Evolutionary conservation across 2,888 invertebrate genomes (phyloP), one percentile per base, ranked within the genome.

Genomic region (Heliconius aoede): DNA sequence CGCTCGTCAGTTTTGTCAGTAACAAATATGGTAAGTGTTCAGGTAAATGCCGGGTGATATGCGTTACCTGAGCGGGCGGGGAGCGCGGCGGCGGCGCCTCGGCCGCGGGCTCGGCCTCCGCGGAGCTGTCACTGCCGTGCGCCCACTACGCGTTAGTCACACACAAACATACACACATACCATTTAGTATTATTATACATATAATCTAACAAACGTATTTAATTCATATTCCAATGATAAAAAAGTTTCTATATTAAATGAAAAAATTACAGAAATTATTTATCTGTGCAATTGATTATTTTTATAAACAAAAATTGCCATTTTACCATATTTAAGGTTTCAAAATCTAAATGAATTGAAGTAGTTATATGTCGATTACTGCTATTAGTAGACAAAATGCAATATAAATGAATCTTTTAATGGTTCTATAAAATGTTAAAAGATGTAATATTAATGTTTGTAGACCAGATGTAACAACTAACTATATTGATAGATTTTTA

Each of bases 121-220:
- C 82, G 30, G 92, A 91, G 76, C 91, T 87, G 88, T 92, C 92
- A 87, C 92, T 91, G 84, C 88, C 90, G 91, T 91, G 84, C 77
- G 81, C 80, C 79, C 80, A 81, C 79, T 71, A 62, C 67, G 26
- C 15, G 81, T 80, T 80, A 81, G 81, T 82, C 68, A 80, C 80
- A 77, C 73, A 79, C 78, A 82, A 58, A 78, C 72, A 78, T 51
- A 76, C 67, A 65, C 69, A 67, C 51, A 46, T 69, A 69, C 67
- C 72, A 69, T 30, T 64, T 73, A 58, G 55, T 67, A 60, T 40
- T 26, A 40, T 18, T 32, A 62, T 40, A 67, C 15, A 65, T 36
- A 65, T 32, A 21, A 40, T 46, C 5, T 18, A 46, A 46, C 46
- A 46, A 18, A 46, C 18, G 18, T 18, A 18, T 46, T 18, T 15